Evolutionary conservation across 2,888 invertebrate genomes (phyloP), one percentile per base, ranked within the genome.

Genomic region (Mesorhabditis spiculigera): DNA sequence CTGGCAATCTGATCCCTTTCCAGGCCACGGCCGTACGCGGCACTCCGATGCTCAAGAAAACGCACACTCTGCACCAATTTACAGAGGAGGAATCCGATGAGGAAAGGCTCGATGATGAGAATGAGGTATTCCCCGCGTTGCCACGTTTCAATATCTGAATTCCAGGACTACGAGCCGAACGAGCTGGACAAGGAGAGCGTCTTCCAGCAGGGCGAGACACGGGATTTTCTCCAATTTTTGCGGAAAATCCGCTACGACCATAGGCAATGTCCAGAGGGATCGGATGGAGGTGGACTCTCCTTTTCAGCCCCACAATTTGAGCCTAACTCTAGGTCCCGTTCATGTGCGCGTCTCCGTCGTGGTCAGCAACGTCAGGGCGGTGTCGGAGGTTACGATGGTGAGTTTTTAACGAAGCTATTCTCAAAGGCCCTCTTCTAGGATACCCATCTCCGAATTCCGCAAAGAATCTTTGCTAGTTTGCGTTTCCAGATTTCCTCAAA

Each of bases 321-420:
- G 5, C 5, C 43, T 28, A 50, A 13, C 45, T 74, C 69, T 71
- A 81, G 82, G 76, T 64, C 78, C 84, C 3, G 81, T 81, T 0
- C 70, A 69, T 8, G 78, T 85, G 10, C 76, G 78, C 28, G 83
- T 85, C 5, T 82, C 81, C 4, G 78, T 85, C 4, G 79, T 83
- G 13, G 82, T 85, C 42, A 80, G 81, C 73, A 85, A 85, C 68
- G 80, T 85, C 16, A 76, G 85, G 58, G 78, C 80, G 4, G 84
- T 85, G 4, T 85, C 85, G 13, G 85, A 85, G 77, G 81, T 84
- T 43, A 84, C 84, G 4, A 85, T 85, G 84, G 82, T 80, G 43
- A 50, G 71, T 42, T 8, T 45, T 45, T 71, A 5, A 6, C 28
- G 43, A 69, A 70, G 69, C 8, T 44, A 8, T 45, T 41, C 43